Percentiles rank a stretch among this genome's conserved stretches.
phyloP scores from a whole-genome alignment of 2,888 invertebrate species.

The Drosophila barbarae region DNA sequence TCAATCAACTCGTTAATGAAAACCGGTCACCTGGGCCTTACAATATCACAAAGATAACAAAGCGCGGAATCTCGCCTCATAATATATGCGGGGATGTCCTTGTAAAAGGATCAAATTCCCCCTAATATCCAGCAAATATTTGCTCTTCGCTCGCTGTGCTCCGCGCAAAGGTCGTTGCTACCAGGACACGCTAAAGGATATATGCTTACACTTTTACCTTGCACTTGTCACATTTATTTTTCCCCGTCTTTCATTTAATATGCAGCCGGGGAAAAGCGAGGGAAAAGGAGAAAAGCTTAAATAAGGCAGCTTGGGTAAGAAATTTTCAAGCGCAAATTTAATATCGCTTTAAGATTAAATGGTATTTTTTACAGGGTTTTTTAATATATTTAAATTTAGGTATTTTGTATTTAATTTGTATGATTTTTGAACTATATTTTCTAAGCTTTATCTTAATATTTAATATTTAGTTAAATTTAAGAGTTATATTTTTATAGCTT shows the following conservation, averaged over 20 bases:
- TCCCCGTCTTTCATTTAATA: conserved; percentile 33
- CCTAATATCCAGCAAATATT: conserved; percentile 9
- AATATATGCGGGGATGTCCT: conserved; percentile 12
- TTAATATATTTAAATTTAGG: neutral
- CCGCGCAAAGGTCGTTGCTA: conserved; percentile 34
- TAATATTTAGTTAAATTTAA: neutral
- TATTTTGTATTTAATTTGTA: no score
- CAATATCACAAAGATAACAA: conserved; percentile 10
- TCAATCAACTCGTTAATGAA: conserved; percentile 60
- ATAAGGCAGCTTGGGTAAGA: conserved; percentile 10
- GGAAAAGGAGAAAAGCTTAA: conserved; percentile 3
- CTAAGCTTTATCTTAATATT: neutral
- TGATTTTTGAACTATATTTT: neutral
- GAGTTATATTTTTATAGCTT: neutral
- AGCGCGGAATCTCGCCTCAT: neutral
- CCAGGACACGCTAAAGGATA: conserved; percentile 27
- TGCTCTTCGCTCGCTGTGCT: neutral
- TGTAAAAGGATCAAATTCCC: conserved; percentile 8
- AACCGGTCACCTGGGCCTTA: conserved; percentile 26
- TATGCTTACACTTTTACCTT: conserved; percentile 67
- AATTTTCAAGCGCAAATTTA: conserved; percentile 10
- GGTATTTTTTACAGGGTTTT: neutral
- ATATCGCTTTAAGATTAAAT: conserved; percentile 12
- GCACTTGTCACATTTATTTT: conserved; percentile 61
- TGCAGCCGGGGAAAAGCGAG: conserved; percentile 6